Evolutionary conservation across 2,797 vertebrate genomes (phyloP).

Genomic region (Aeoliscus strigatus): DNA sequence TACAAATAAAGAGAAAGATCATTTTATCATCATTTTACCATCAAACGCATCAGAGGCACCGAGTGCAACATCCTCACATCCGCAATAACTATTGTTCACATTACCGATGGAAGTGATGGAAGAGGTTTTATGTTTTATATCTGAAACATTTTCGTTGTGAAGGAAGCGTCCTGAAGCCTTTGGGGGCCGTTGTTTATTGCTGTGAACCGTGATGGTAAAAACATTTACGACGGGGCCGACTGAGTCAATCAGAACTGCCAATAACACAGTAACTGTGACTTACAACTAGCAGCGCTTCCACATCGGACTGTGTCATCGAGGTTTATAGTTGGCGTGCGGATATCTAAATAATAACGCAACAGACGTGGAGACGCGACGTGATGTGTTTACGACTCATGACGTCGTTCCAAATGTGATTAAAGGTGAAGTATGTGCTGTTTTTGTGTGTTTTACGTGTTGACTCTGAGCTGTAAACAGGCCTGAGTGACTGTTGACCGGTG

Average conservation of each 20-base stretch:
- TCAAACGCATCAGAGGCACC: too few species aligned
- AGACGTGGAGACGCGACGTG: slow-evolving; percentile 4
- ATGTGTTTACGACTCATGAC: neutral
- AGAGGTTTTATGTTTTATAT: too few species aligned
- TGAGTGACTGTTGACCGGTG: slow-evolving; percentile 21
- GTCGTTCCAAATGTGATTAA: neutral
- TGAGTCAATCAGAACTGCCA: slow-evolving; percentile 63
- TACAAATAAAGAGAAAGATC: too few species aligned
- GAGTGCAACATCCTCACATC: too few species aligned
- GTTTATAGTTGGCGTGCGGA: slow-evolving; percentile 32
- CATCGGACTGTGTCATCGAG: slow-evolving; percentile 25
- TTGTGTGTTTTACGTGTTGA: neutral
- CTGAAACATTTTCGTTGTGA: neutral
- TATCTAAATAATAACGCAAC: slow-evolving; percentile 36
- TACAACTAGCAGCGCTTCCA: slow-evolving; percentile 44
- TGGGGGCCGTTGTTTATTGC: slow-evolving; percentile 31
- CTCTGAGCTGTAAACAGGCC: slow-evolving; percentile 15
- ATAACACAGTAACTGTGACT: slow-evolving; percentile 56
- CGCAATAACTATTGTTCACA: too few species aligned
- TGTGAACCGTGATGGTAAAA: slow-evolving; percentile 59
- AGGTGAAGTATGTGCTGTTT: too few species aligned
- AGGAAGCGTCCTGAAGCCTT: slow-evolving; percentile 19
- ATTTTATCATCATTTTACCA: too few species aligned
- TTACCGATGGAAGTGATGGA: too few species aligned
- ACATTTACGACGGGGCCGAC: slow-evolving; percentile 48